Conservation (phyloP, 2,797 vertebrate genomes). For the Muraenolepis orangiensis region DNA sequence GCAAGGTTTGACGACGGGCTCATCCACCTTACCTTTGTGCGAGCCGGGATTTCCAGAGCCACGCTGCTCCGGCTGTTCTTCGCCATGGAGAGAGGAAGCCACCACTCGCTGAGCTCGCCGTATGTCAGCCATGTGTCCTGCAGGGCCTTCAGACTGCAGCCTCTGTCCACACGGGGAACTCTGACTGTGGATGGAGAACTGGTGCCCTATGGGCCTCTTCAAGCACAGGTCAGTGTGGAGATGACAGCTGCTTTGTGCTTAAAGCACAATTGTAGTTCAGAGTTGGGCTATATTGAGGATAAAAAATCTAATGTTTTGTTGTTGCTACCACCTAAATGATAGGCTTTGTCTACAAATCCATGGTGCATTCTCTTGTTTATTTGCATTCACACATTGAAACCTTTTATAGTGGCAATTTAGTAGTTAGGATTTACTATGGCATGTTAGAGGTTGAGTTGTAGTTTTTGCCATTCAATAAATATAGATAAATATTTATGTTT, state of each 20-base stretch:
- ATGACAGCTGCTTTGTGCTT: not conserved
- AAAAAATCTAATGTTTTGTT: not conserved
- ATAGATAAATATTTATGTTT: not conserved
- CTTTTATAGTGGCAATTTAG: not conserved
- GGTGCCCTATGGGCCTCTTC: constrained; percentile 87
- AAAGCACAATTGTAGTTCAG: not conserved
- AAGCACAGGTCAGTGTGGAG: constrained; percentile 79
- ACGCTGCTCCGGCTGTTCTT: constrained; percentile 84
- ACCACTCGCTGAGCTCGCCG: constrained; percentile 79
- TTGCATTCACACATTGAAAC: not conserved
- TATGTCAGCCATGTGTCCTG: constrained; percentile 81
- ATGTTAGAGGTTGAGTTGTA: not conserved
- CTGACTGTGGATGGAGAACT: constrained; percentile 90
- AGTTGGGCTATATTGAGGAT: not conserved
- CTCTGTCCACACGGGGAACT: constrained; percentile 81
- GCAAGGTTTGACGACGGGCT: constrained; percentile 84
- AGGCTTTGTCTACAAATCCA: not conserved
- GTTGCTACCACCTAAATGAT: not conserved
- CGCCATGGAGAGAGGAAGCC: constrained; percentile 86
- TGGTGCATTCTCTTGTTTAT: not conserved
- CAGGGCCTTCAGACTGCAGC: constrained; percentile 87
- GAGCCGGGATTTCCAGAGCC: constrained; percentile 83
- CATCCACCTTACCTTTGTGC: constrained; percentile 86
- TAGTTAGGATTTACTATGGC: not conserved
- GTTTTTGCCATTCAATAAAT: not conserved